These are phyloP conservation scores for Zenarchopterus dispar DNA, from an alignment of 2,797 vertebrate species.

Conservation along the genomic window DNA sequence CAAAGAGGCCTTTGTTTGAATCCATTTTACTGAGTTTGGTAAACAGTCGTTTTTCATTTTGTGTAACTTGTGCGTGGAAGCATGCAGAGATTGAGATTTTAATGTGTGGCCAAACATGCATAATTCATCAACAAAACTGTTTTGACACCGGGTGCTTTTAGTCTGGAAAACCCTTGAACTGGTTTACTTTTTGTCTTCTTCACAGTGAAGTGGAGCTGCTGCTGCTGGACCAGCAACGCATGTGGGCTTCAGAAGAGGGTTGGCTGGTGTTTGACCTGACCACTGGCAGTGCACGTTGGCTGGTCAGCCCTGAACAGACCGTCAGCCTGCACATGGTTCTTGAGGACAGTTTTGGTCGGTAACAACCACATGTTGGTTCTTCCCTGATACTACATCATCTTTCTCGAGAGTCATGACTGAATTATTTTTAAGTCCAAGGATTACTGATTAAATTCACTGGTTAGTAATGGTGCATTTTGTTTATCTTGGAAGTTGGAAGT, in stretches of 20 bases:
- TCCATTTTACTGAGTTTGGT: too few relatives aligned
- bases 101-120: too few relatives aligned
- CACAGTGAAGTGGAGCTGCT: conserved; percentile 89
- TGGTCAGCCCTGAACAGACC: conserved; percentile 90
- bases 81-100: too few relatives aligned
- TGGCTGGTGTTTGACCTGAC: conserved; percentile 98
- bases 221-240: conserved; percentile 88
- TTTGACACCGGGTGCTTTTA: conserved; percentile 4
- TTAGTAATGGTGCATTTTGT: too few relatives aligned
- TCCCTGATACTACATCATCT: too few relatives aligned
- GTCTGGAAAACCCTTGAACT: conserved; percentile 1
- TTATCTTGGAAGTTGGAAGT: too few relatives aligned
- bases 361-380: too few relatives aligned
- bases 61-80: neutral
- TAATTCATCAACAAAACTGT: neutral
- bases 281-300: conserved; percentile 92
- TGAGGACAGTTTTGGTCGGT: conserved; percentile 89
- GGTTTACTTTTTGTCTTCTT: conserved; percentile 2
- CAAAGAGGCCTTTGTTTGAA: neutral
- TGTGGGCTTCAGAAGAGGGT: conserved; percentile 93
- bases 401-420: too few relatives aligned
- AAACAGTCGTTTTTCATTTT: conserved; percentile 1
- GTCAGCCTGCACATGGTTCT: conserved; percentile 90
- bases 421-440: too few relatives aligned
- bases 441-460: too few relatives aligned